These are phyloP conservation scores for Thunnus albacares DNA, from an alignment of 2,797 vertebrate species.

Conservation along the genomic window DNA sequence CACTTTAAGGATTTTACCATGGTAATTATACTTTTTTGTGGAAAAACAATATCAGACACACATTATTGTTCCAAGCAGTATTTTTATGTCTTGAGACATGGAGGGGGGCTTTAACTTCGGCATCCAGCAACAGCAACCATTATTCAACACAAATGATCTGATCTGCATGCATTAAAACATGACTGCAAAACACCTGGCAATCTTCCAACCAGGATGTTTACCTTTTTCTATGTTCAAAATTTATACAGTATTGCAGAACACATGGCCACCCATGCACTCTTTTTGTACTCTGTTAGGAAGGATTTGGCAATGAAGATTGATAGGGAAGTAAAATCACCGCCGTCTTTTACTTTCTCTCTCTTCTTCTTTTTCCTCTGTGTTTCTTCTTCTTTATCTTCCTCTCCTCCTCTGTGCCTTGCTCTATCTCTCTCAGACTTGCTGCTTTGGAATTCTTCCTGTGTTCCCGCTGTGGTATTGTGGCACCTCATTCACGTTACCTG, in stretches of 20 bases:
- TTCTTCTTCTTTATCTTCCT: conserved; percentile 33
- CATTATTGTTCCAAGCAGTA: neutral
- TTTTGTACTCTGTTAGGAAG: conserved; percentile 24
- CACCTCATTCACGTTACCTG: conserved; percentile 82
- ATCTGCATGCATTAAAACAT: neutral
- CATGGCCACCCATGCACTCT: conserved; percentile 9
- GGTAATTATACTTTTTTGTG: neutral
- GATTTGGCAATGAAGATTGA: conserved; percentile 32
- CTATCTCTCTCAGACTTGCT: conserved; percentile 50
- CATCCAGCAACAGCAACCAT: neutral
- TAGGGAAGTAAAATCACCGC: conserved; percentile 19
- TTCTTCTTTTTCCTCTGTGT: conserved; percentile 22
- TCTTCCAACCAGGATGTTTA: neutral
- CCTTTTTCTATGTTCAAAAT: conserved; percentile 22
- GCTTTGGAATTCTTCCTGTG: conserved; percentile 75
- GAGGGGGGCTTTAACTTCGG: neutral
- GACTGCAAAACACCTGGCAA: neutral
- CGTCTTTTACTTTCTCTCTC: conserved; percentile 22
- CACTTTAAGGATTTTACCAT: neutral
- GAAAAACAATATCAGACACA: too few relatives aligned
- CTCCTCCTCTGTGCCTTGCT: conserved; percentile 21
- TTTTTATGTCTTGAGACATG: neutral
- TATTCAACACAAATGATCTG: neutral
- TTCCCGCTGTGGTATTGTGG: conserved; percentile 75
- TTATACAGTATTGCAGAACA: conserved; percentile 29